Conservation (phyloP, 30 jellyfish, hydroid and myxozoan species). For the Aurelia coerulea region DNA sequence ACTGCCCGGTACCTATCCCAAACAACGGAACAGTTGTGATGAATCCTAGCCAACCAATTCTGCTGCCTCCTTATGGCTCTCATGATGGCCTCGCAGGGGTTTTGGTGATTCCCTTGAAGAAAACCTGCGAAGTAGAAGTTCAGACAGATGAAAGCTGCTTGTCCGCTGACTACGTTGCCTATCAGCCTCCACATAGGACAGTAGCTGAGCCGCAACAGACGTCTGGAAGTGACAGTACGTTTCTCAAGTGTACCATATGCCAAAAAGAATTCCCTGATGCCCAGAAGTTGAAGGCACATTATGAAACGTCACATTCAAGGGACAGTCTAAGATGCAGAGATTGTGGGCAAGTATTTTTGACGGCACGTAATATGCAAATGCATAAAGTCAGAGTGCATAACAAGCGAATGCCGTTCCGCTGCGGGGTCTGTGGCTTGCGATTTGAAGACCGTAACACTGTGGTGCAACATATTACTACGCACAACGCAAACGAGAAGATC, state of each 20-base stretch:
- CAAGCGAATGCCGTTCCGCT: slow-evolving; percentile 91
- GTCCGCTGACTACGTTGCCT: slow-evolving; percentile 39
- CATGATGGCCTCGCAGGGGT: slow-evolving; percentile 74
- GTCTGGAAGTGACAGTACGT: not conserved
- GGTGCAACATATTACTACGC: slow-evolving; percentile 88
- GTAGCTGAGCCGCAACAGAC: slow-evolving; percentile 5
- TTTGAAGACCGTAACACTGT: slow-evolving; percentile 86
- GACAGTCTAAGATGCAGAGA: slow-evolving; percentile 72
- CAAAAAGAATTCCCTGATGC: slow-evolving; percentile 58
- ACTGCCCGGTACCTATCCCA: slow-evolving; percentile 63
- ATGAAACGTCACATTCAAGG: slow-evolving; percentile 29
- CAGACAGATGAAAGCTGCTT: slow-evolving; percentile 88
- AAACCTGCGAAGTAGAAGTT: slow-evolving; percentile 59
- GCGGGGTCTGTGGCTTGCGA: slow-evolving; percentile 88
- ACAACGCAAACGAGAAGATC: slow-evolving; percentile 61
- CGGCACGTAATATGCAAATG: slow-evolving; percentile 78
- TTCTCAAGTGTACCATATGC: slow-evolving; percentile 66
- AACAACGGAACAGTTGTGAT: slow-evolving; percentile 63
- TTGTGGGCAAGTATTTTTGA: slow-evolving; percentile 70
- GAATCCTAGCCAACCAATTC: slow-evolving; percentile 63
- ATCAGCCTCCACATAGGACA: slow-evolving; percentile 40
- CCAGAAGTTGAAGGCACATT: slow-evolving; percentile 51
- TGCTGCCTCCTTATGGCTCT: slow-evolving; percentile 55
- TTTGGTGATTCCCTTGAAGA: slow-evolving; percentile 82
- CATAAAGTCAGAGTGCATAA: slow-evolving; percentile 84